Conservation (phyloP, 2,113 vertebrate species). For the Ciconia stormi region DNA sequence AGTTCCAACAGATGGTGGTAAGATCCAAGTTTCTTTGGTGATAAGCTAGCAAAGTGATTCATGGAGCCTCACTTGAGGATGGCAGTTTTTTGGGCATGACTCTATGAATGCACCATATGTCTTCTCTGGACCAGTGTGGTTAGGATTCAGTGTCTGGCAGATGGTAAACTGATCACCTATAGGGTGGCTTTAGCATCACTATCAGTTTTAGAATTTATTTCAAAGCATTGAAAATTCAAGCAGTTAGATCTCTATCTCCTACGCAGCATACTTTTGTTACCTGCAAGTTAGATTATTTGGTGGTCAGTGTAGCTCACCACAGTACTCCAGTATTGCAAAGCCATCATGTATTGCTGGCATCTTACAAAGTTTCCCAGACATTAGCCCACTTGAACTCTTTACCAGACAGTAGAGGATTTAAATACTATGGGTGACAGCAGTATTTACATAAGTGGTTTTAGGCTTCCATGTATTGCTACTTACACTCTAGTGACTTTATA, state of each 20-base stretch:
- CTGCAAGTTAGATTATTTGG: not conserved
- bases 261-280: not conserved
- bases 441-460: slow-evolving; percentile 35
- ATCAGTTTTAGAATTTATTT: slow-evolving; percentile 49
- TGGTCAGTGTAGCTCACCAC: not conserved
- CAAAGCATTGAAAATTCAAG: slow-evolving; percentile 21
- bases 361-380: slow-evolving; percentile 1
- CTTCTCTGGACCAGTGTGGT: slow-evolving; percentile 61
- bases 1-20: slow-evolving; percentile 63
- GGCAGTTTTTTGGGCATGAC: slow-evolving; percentile 68
- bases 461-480: slow-evolving; percentile 18
- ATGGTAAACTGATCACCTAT: slow-evolving; percentile 66
- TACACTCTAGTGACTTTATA: slow-evolving; percentile 46
- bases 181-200: slow-evolving; percentile 51
- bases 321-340: not conserved
- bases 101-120: slow-evolving; percentile 65
- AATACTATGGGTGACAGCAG: not conserved
- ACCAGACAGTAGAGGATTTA: slow-evolving; percentile 19
- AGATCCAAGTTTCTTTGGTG: slow-evolving; percentile 68
- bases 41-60: slow-evolving; percentile 70
- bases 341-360: not conserved
- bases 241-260: not conserved
- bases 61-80: slow-evolving; percentile 63
- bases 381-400: slow-evolving; percentile 4
- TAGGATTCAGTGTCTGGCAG: slow-evolving; percentile 60